Evolutionary conservation across 2,113 vertebrate species (phyloP), one percentile per base, ranked within the genome.

Genomic region (Scophthalmus maximus): DNA sequence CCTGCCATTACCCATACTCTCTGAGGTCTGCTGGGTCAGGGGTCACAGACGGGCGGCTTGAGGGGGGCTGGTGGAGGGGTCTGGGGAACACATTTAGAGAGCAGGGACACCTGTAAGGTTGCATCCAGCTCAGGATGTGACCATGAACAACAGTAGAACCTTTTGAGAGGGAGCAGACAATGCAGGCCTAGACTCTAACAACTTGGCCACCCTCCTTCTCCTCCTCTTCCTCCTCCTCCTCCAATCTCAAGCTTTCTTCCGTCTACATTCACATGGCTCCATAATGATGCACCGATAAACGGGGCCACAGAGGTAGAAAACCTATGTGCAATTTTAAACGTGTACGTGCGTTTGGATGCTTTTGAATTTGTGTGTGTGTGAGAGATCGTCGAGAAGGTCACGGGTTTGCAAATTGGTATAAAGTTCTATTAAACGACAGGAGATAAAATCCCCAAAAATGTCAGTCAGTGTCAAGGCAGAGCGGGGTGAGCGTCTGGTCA

Each of bases 61-160:
- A 93, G 91, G 91, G 87, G 83, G 77, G 78, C 88, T 90, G 64
- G 84, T 85, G 92, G 94, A 95, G 36, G 94, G 94, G 91, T 93
- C 94, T 93, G 91, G 91, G 91, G 94, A 94, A 91, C 92, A 94
- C 94, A 95, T 95, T 91, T 93, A 95, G 79, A 91, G 92, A 93
- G 92, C 94, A 92, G 94, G 94, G 94, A 95, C 95, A 96, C 96
- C 96, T 97, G 95, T 95, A 94, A 94, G 95, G 95, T 96, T 85
- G 3, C 27, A 92, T 93, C 94, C 90, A 94, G 85, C 94, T 95
- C 91, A 93, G 75, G 82, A 82, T 58, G 57, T 79, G 83, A 78
- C 78, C 58, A 25, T 68, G 77, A 64, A 84, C 68, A 74, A 89
- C 80, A 92, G 84, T 72, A 72, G 77, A 85, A 79, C 64, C 88